phyloP scores from a whole-genome alignment of 2,888 invertebrate species.

The Hydraecia micacea region DNA sequence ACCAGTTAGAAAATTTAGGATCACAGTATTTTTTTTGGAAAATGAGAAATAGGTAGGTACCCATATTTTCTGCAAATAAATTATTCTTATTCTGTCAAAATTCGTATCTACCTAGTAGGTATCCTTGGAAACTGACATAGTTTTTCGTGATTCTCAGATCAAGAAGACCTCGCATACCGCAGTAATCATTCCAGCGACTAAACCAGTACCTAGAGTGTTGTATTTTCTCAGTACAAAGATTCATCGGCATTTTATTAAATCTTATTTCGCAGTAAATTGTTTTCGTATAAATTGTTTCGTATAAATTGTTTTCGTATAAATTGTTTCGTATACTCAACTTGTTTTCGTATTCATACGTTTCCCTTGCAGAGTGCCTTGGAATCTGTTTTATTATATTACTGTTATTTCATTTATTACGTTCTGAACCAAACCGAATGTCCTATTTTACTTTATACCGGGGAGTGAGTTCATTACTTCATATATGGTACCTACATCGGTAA shows the following conservation, averaged over 20 bases:
- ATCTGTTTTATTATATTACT: conserved; percentile 47
- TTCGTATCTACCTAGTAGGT: not conserved
- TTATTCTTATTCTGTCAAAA: not conserved
- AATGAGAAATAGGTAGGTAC: too few relatives aligned
- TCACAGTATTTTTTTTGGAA: too few relatives aligned
- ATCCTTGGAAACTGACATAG: not conserved
- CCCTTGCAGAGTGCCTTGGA: conserved; percentile 21
- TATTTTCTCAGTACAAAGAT: not conserved
- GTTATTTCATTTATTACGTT: conserved; percentile 37
- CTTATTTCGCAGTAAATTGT: conserved; percentile 24
- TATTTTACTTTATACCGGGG: not conserved
- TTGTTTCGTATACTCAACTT: too few relatives aligned
- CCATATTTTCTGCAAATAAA: too few relatives aligned
- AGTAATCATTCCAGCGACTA: not conserved
- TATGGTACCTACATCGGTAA: not conserved
- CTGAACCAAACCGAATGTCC: not conserved
- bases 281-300: too few relatives aligned
- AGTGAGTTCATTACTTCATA: not conserved
- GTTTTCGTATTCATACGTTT: conserved; percentile 28
- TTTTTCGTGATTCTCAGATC: not conserved
- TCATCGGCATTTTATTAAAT: conserved; percentile 20
- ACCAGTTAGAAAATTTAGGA: too few relatives aligned
- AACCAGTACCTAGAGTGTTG: not conserved
- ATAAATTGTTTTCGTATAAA: too few relatives aligned
- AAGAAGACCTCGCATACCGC: not conserved